These are phyloP conservation scores for Nothobranchius furzeri DNA, from an alignment of 2,113 vertebrate genomes.

Conservation along the genomic window DNA sequence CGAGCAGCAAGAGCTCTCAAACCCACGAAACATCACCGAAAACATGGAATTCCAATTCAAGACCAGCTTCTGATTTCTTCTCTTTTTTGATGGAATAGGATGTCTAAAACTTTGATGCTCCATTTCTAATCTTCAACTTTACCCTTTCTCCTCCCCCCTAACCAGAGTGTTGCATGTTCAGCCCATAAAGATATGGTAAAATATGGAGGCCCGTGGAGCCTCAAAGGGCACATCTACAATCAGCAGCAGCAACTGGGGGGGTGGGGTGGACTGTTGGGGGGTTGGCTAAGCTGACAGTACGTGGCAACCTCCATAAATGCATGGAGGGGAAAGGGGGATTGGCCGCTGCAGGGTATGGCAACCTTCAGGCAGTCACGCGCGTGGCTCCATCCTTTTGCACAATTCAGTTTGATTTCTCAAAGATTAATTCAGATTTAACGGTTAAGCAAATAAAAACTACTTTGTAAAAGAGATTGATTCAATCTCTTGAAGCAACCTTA, in stretches of 20 bases:
- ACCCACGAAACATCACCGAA: background rate
- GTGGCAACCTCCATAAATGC: conserved; percentile 32
- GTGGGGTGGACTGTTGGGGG: conserved; percentile 23
- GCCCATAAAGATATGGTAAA: conserved; percentile 71
- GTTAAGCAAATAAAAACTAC: too few relatives aligned
- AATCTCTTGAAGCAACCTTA: too few relatives aligned
- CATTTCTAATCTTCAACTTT: background rate
- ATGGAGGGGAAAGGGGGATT: background rate
- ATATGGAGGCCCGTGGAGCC: conserved; percentile 68
- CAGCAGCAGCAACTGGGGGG: conserved; percentile 39
- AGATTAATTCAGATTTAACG: too few relatives aligned
- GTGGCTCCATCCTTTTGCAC: too few relatives aligned
- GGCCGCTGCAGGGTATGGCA: conserved; percentile 8
- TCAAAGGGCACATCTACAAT: conserved; percentile 59
- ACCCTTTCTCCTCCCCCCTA: background rate
- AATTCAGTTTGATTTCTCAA: too few relatives aligned
- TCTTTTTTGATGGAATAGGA: too few relatives aligned
- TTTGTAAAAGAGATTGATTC: too few relatives aligned
- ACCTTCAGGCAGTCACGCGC: conserved; percentile 9
- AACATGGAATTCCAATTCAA: conserved; percentile 1
- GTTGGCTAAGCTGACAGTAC: conserved; percentile 21
- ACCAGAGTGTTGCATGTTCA: conserved; percentile 40
- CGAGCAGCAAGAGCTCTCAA: conserved; percentile 18
- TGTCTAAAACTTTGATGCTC: too few relatives aligned
- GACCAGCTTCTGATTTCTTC: conserved; percentile 3